phyloP scores from a whole-genome alignment of 2,888 invertebrate genomes.

The Salpingus planirostris region DNA sequence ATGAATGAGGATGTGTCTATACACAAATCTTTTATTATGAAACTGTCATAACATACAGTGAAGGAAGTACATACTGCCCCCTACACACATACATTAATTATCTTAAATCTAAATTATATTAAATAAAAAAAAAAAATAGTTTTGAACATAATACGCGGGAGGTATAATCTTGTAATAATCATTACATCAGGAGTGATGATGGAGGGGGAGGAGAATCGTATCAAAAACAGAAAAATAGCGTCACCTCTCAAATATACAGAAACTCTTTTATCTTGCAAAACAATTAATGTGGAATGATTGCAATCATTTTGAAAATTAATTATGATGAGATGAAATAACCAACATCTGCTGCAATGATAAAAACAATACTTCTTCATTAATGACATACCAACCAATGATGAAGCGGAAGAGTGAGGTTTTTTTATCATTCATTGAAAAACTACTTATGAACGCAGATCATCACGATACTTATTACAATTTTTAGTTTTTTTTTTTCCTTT shows the following conservation, averaged over 20 bases:
- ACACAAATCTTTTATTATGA: conserved; percentile 29
- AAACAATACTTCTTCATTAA: too few species aligned
- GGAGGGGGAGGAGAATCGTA: too few species aligned
- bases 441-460: conserved; percentile 15
- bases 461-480: conserved; percentile 64
- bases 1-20: too few species aligned
- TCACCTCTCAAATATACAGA: too few species aligned
- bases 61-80: conserved; percentile 31
- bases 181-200: too few species aligned
- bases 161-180: too few species aligned
- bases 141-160: conserved; percentile 2
- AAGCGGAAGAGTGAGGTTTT: conserved; percentile 3
- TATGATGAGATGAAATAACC: conserved; percentile 7
- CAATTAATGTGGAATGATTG: too few species aligned
- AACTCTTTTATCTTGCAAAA: too few species aligned
- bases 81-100: conserved; percentile 33
- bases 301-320: too few species aligned
- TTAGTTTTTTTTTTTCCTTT: conserved; percentile 73
- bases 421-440: too few species aligned
- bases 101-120: conserved; percentile 25
- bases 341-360: conserved; percentile 2
- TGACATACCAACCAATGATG: too few species aligned
- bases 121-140: conserved; percentile 15
- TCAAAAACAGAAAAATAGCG: too few species aligned
- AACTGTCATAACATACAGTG: conserved; percentile 28